Evolutionary conservation across 2,797 vertebrate species (phyloP), one percentile per base, ranked within the genome.

Genomic region (Sternarchorhynchus goeldii): DNA sequence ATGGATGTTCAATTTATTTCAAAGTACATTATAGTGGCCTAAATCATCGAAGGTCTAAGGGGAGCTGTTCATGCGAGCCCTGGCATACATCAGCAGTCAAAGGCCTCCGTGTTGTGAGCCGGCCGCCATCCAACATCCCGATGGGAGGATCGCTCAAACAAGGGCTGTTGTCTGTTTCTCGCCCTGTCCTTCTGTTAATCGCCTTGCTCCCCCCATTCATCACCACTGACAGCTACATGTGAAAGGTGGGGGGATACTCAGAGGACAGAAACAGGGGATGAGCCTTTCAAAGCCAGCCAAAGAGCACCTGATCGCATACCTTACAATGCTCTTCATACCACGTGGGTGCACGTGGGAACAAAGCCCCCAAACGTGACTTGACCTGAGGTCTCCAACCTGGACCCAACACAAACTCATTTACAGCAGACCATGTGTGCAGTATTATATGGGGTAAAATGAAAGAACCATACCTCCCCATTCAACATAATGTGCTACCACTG

Each of bases 141-240:
- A 50, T 50, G 10, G 57, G 59, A 69, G 45, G 79, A 56, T 74
- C n/a, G 21, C 74, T 39, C 58, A 64, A 74, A 81, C 75, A 70
- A 58, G 81, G 34, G 34, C 64, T 36, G 7, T 25, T 79, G 76
- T 77, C 39, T 71, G 76, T 77, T 74, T 75, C 60, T 77, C 62
- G 75, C 79, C 50, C 57, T 31, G 63, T 25, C 75, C 72, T 58
- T 1, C 79, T 68, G 73, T 70, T 78, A 78, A 82, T 78, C 83
- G 75, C 73, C 66, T 67, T 72, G 81, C 75, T 81, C 65, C 60
- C 73, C 69, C 66, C 79, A 77, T 85, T 85, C 72, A 83, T 85
- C 81, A 81, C 31, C 56, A 34, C 65, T 77, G 79, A 66, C 81
- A 81, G 77, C 50, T 20, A 62, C 34, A 75, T 34, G 75, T 75